A percentile compares a stretch with the other conserved stretches of the same genome.
These are phyloP conservation scores for Tringa solitaria DNA, from an alignment of 2,113 vertebrate species.

Conservation along the genomic window DNA sequence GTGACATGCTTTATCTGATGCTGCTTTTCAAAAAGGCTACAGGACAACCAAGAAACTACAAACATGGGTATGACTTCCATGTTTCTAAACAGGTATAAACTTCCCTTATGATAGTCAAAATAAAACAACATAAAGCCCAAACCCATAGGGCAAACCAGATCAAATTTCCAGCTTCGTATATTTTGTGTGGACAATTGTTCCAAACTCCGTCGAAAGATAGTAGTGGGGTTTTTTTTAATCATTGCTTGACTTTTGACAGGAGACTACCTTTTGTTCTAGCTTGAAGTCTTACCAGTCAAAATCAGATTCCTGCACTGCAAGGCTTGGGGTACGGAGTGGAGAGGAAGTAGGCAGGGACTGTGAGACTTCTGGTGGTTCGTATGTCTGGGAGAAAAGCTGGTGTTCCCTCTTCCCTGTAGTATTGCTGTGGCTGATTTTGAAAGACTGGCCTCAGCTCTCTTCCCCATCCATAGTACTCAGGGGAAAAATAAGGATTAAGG, in stretches of 20 bases:
- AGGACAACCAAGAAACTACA: neutral
- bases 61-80: neutral
- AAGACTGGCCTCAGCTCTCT: neutral
- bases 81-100: neutral
- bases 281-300: neutral
- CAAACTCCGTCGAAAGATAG: neutral
- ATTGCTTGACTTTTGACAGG: neutral
- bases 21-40: neutral
- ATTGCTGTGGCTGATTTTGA: neutral
- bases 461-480: neutral
- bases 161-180: neutral
- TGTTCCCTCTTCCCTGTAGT: neutral
- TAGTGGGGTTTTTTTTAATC: neutral
- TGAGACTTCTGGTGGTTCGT: neutral
- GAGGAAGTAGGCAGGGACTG: neutral
- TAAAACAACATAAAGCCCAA: neutral
- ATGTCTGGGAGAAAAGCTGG: neutral
- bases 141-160: neutral
- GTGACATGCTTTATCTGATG: neutral
- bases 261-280: neutral
- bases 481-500: conserved; percentile 32
- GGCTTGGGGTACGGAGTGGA: neutral
- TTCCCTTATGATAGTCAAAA: neutral
- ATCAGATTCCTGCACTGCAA: neutral
- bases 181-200: neutral